Conservation (phyloP, 1,140 invertebrate species). For the Ostrea edulis region DNA sequence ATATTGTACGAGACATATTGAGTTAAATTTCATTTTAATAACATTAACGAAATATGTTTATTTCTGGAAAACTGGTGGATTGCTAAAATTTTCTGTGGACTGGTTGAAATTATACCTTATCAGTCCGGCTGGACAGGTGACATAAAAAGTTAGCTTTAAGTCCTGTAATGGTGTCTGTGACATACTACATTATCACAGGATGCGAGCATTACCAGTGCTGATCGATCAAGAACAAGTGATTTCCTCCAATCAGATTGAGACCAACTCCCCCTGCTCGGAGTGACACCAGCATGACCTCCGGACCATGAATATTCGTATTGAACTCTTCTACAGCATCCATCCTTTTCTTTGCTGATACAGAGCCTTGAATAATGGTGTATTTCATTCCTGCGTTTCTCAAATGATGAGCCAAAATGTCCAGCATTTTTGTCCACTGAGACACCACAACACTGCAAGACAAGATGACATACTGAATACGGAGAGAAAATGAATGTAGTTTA, state of each 20-base stretch:
- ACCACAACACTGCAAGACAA: constrained; percentile 85
- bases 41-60: too few species aligned
- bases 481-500: too few species aligned
- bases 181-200: neutral
- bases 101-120: too few species aligned
- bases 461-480: neutral
- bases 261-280: constrained; percentile 94
- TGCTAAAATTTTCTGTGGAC: too few species aligned
- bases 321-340: constrained; percentile 84
- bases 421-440: constrained; percentile 91
- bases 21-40: too few species aligned
- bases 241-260: constrained; percentile 92
- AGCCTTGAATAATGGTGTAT: constrained; percentile 85
- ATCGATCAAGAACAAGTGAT: constrained; percentile 93
- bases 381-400: constrained; percentile 81
- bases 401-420: constrained; percentile 85
- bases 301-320: constrained; percentile 83
- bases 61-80: too few species aligned
- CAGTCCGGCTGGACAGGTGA: too few species aligned
- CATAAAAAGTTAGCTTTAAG: too few species aligned
- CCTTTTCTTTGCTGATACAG: constrained; percentile 75
- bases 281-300: constrained; percentile 87
- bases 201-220: constrained; percentile 87
- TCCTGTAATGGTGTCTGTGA: neutral
- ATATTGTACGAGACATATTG: too few species aligned